Evolutionary conservation across 2,888 invertebrate species (phyloP).

Genomic region (Cheilosia pagana): DNA sequence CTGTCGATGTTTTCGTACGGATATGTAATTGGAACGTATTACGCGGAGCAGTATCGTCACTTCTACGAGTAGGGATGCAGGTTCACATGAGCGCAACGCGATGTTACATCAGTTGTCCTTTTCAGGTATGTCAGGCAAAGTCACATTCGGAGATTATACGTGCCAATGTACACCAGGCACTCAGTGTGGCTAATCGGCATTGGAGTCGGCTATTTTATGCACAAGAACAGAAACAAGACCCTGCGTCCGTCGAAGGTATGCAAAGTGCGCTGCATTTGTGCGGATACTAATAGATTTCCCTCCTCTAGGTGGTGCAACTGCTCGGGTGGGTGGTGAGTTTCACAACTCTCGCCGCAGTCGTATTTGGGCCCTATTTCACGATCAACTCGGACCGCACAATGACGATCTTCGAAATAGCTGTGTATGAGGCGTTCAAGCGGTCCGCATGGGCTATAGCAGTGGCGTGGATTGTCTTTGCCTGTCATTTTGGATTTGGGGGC

Average conservation of each 20-base stretch:
- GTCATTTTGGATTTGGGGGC: conserved; percentile 75
- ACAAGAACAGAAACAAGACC: conserved; percentile 71
- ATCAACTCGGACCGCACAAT: background rate
- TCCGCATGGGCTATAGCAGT: conserved; percentile 67
- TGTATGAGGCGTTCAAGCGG: conserved; percentile 67
- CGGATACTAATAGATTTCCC: background rate
- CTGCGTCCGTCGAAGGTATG: conserved; percentile 41
- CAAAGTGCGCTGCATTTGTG: background rate
- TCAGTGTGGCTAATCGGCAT: conserved; percentile 80
- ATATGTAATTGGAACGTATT: conserved; percentile 55
- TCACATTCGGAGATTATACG: background rate
- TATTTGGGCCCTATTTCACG: conserved; percentile 54
- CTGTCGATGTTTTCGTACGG: conserved; percentile 62
- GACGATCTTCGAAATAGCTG: conserved; percentile 48
- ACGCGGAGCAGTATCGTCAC: conserved; percentile 24
- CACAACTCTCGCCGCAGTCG: conserved; percentile 23
- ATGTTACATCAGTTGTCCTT: too few species aligned
- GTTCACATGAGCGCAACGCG: too few species aligned
- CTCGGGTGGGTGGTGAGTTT: conserved; percentile 39
- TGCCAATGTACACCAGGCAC: background rate
- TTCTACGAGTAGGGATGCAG: conserved; percentile 41
- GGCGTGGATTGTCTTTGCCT: conserved; percentile 76
- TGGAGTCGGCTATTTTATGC: conserved; percentile 78
- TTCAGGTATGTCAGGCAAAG: background rate
- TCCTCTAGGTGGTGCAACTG: background rate